Evolutionary conservation across 2,888 invertebrate species (phyloP).

Genomic region (Argyresthia goedartella): DNA sequence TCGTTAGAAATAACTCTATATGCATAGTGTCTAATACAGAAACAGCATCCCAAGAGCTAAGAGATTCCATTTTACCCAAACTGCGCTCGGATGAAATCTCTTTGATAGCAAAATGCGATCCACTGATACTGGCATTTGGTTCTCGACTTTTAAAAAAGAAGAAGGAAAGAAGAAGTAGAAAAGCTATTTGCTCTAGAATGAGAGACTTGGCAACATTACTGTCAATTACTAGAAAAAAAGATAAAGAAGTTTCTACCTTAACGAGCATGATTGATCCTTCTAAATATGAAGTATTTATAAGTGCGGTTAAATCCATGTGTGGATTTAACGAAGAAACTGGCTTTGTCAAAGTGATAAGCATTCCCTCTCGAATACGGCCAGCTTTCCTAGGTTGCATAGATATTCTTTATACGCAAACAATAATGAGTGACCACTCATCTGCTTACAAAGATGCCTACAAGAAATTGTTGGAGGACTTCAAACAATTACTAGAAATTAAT

Average conservation of each 20-base stretch:
- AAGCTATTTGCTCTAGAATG: constrained; percentile 11
- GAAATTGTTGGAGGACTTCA: constrained; percentile 10
- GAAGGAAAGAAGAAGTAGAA: constrained; percentile 4
- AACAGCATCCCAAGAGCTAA: constrained; percentile 4
- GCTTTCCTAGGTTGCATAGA: constrained; percentile 10
- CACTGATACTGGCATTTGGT: constrained; percentile 6
- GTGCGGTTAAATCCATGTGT: constrained; percentile 10
- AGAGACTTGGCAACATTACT: constrained; percentile 11
- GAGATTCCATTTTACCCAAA: constrained; percentile 7
- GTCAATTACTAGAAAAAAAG: constrained; percentile 4
- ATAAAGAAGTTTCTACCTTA: constrained; percentile 6
- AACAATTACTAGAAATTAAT: constrained; percentile 8
- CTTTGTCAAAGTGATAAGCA: constrained; percentile 8
- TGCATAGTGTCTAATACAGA: background rate
- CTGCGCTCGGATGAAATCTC: constrained; percentile 10
- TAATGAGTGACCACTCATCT: constrained; percentile 1
- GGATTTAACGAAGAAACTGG: constrained; percentile 12
- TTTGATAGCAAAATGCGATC: constrained; percentile 7
- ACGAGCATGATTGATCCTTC: constrained; percentile 8
- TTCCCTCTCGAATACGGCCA: constrained; percentile 9
- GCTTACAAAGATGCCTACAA: constrained; percentile 7
- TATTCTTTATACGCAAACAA: constrained; percentile 6
- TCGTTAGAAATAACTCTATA: background rate
- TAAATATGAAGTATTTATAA: constrained; percentile 9
- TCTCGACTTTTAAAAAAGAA: constrained; percentile 3